Evolutionary conservation across 2,888 invertebrate species (phyloP).

Genomic region (Elmis aenea): DNA sequence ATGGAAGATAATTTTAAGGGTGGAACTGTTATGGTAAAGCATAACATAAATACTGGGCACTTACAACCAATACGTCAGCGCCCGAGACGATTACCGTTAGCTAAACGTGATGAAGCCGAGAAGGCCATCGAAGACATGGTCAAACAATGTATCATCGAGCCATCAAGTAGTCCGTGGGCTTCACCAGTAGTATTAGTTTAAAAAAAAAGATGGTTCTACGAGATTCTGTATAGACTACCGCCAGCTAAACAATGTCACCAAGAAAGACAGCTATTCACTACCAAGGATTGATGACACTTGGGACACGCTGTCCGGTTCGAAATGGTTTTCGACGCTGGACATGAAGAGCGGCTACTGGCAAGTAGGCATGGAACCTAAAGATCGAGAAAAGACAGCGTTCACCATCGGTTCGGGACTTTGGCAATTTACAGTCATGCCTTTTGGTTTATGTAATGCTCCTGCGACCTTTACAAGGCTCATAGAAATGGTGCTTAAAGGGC

Average conservation of each 20-base stretch:
- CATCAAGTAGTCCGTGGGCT: constrained; percentile 7
- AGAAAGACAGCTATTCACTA: constrained; percentile 13
- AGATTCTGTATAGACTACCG: constrained; percentile 19
- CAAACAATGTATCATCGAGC: constrained; percentile 5
- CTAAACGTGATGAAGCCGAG: constrained; percentile 3
- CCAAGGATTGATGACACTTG: constrained; percentile 15
- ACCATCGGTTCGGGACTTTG: constrained; percentile 14
- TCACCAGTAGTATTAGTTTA: constrained; percentile 18
- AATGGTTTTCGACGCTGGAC: constrained; percentile 24
- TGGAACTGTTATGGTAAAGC: neutral
- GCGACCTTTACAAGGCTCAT: constrained; percentile 26
- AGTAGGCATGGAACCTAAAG: constrained; percentile 7
- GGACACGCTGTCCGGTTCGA: constrained; percentile 15
- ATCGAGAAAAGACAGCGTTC: constrained; percentile 13
- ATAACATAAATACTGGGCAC: neutral
- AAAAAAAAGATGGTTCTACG: constrained; percentile 19
- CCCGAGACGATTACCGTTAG: constrained; percentile 1
- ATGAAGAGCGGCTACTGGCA: constrained; percentile 21
- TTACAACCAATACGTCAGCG: too few relatives aligned
- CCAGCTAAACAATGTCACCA: too few relatives aligned
- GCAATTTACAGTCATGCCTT: constrained; percentile 22
- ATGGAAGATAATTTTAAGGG: neutral
- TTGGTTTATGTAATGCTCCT: constrained; percentile 26
- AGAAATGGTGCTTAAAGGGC: too few relatives aligned
- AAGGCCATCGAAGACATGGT: constrained; percentile 2